phyloP scores from a whole-genome alignment of 2,797 vertebrate species.

The Orestias chungarensis region DNA sequence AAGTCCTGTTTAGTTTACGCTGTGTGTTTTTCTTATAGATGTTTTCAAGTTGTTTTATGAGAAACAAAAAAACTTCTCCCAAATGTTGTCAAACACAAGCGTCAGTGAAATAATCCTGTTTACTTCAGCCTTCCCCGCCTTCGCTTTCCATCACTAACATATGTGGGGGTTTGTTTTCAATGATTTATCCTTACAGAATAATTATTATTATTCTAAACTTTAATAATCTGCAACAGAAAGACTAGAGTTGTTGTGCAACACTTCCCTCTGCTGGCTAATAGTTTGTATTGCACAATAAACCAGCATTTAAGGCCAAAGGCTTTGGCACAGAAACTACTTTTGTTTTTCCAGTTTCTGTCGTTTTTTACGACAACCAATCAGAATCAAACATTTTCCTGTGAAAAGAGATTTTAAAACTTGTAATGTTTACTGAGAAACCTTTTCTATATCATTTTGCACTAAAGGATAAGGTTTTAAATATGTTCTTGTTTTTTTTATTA shows the following conservation, averaged over 20 bases:
- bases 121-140: neutral
- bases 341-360: neutral
- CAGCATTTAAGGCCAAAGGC: neutral
- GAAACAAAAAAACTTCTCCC: constrained; percentile 15
- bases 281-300: neutral
- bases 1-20: neutral
- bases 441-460: too few relatives aligned
- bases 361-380: too few relatives aligned
- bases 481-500: too few relatives aligned
- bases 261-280: neutral
- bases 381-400: too few relatives aligned
- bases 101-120: neutral
- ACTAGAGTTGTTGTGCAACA: neutral
- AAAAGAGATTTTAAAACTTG: too few relatives aligned
- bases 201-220: too few relatives aligned
- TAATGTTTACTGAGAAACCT: too few relatives aligned
- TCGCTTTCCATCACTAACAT: neutral
- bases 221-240: neutral
- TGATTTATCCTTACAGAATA: too few relatives aligned
- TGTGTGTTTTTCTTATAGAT: neutral
- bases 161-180: neutral
- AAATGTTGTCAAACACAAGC: constrained; percentile 17
- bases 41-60: constrained; percentile 2
- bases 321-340: neutral
- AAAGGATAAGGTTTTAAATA: too few relatives aligned